Evolutionary conservation across 92 coral and sea anemone genomes (phyloP).

Genomic region (Micromussa lordhowensis): DNA sequence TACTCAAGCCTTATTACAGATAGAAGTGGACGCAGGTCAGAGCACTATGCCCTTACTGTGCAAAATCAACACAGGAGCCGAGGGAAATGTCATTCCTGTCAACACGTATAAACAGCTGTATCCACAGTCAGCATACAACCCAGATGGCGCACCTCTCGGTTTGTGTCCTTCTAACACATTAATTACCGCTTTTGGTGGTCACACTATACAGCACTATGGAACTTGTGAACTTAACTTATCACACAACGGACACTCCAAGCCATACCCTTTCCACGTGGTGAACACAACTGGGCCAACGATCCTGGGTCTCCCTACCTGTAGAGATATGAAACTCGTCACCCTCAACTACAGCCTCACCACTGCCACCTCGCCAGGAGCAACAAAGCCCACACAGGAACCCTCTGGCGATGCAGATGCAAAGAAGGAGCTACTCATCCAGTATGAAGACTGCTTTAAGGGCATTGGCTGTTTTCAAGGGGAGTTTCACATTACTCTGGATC

Average conservation of each 20-base stretch:
- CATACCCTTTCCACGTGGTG: slow-evolving; percentile 47
- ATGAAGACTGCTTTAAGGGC: neutral
- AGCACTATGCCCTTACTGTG: slow-evolving; percentile 47
- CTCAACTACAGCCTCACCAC: no score
- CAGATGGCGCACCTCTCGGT: slow-evolving; percentile 58
- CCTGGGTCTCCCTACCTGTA: slow-evolving; percentile 24
- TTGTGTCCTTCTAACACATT: no score
- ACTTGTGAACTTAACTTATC: slow-evolving; percentile 25
- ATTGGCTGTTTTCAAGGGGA: slow-evolving; percentile 13
- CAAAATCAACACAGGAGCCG: slow-evolving; percentile 79
- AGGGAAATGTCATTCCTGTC: slow-evolving; percentile 78
- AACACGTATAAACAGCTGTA: slow-evolving; percentile 51
- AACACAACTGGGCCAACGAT: slow-evolving; percentile 49
- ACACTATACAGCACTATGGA: slow-evolving; percentile 47
- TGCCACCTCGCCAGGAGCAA: no score
- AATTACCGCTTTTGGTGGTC: slow-evolving; percentile 76
- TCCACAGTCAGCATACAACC: slow-evolving; percentile 50
- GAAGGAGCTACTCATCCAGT: no score
- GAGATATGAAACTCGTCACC: no score
- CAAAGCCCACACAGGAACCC: no score
- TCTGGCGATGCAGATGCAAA: no score
- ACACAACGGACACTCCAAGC: slow-evolving; percentile 19
- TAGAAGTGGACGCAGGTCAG: slow-evolving; percentile 63
- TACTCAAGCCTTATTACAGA: slow-evolving; percentile 62
- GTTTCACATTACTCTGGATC: slow-evolving; percentile 57